Percentiles rank a stretch among this genome's conserved stretches.
These are phyloP conservation scores for Delichon dasypus DNA, from an alignment of 2,797 vertebrate species.

Conservation along the genomic window DNA sequence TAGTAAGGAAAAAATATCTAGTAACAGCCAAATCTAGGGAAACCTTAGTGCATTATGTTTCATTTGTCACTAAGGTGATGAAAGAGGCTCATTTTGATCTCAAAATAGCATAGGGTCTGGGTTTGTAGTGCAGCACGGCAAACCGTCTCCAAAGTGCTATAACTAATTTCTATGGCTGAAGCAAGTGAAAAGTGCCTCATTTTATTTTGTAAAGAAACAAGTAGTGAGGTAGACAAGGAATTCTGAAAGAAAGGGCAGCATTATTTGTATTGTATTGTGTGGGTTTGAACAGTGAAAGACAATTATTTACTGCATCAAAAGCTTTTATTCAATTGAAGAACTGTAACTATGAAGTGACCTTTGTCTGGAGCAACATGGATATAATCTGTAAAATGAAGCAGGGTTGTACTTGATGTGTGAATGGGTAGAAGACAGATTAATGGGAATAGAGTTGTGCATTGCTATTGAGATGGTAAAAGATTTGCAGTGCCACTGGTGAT, in stretches of 20 bases:
- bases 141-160: neutral
- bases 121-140: neutral
- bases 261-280: conserved; percentile 66
- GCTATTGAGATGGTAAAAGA: conserved; percentile 73
- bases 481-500: conserved; percentile 58
- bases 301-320: conserved; percentile 66
- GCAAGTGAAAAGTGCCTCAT: conserved; percentile 36
- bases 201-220: conserved; percentile 59
- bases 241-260: conserved; percentile 58
- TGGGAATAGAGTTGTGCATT: conserved; percentile 73
- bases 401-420: conserved; percentile 61
- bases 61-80: neutral
- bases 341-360: conserved; percentile 72
- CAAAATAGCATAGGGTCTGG: neutral
- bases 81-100: conserved; percentile 6
- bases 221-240: conserved; percentile 42
- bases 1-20: neutral
- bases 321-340: conserved; percentile 54
- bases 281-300: conserved; percentile 49
- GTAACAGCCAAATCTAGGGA: neutral
- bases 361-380: conserved; percentile 71
- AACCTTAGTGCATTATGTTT: neutral
- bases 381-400: conserved; percentile 74
- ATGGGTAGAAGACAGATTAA: conserved; percentile 73
- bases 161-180: conserved; percentile 41